Evolutionary conservation across 2,888 invertebrate species (phyloP), one percentile per base, ranked within the genome.

Genomic region (Tetragonisca angustula): DNA sequence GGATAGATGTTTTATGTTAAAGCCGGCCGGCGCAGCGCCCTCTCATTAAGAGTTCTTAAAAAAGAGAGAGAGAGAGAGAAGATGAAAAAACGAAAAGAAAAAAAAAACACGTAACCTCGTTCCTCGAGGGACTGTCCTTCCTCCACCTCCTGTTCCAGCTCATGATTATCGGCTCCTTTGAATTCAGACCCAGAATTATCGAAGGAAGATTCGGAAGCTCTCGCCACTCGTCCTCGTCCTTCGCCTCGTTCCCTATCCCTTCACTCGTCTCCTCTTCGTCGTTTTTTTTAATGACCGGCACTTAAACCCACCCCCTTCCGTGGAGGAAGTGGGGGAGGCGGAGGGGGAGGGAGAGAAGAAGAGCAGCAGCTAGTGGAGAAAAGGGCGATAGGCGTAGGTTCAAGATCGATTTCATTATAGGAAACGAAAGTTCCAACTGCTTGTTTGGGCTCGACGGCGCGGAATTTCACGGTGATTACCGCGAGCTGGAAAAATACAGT

Each of bases 391-490:
- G 52, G 61, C 65, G 11, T 21, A 27, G 24, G 56, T 56, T 50
- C 11, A 11, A 56, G 56, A 79, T 75, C 75, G 62, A 80, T 76
- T 71, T 76, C 83, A 75, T 83, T 72, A 72, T 49, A 71, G 69
- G 64, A 82, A 61, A 61, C 61, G 50, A 43, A 21, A 56, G 52
- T 27, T 65, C 32, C 21, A 71, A 64, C 67, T 64, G 84, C 74
- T 83, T 83, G 84, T 83, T 83, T 75, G 83, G 78, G 56, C 49
- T 83, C 73, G 74, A 49, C 21, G 59, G 68, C 65, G 70, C 61
- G 56, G 76, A 83, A 86, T 86, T 88, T 81, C 64, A 88, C 80
- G 71, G 78, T 72, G 75, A 86, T 86, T 86, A 85, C 75, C 49
- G 43, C 19, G 52, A n/a, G 36, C 49, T 64, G 24, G 71, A 71